phyloP scores from a whole-genome alignment of 2,113 vertebrate species.

The Urocynchramus pylzowi region DNA sequence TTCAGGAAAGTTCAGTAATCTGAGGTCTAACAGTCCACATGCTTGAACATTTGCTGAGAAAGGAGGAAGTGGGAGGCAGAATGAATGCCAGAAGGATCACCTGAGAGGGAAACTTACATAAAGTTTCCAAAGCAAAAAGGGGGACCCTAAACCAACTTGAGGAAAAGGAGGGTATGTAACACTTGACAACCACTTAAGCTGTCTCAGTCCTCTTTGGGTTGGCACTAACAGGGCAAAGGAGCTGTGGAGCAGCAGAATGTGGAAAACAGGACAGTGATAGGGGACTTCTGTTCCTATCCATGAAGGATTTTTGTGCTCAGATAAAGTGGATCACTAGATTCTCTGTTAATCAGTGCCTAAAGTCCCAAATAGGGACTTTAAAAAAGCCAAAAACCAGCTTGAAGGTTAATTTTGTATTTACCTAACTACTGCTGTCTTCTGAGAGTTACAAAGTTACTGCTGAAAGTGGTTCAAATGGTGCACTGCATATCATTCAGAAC shows the following conservation, averaged over 20 bases:
- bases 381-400: background rate
- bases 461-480: background rate
- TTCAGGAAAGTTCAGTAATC: background rate
- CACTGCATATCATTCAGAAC: fast-evolving
- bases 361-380: background rate
- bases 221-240: background rate
- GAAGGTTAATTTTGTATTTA: background rate
- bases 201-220: background rate
- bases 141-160: background rate
- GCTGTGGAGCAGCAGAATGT: background rate
- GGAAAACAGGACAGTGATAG: background rate
- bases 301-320: background rate
- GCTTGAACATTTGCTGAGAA: background rate
- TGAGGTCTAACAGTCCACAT: background rate
- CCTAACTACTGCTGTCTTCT: background rate
- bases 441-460: background rate
- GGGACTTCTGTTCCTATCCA: background rate
- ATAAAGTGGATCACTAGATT: background rate
- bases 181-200: background rate
- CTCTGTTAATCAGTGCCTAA: background rate
- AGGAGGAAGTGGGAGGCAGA: background rate
- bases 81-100: background rate
- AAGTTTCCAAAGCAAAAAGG: background rate
- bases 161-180: background rate
- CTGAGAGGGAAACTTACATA: background rate